Evolutionary conservation across 2,797 vertebrate genomes (phyloP).

Genomic region (Mormyrops boulengeri): DNA sequence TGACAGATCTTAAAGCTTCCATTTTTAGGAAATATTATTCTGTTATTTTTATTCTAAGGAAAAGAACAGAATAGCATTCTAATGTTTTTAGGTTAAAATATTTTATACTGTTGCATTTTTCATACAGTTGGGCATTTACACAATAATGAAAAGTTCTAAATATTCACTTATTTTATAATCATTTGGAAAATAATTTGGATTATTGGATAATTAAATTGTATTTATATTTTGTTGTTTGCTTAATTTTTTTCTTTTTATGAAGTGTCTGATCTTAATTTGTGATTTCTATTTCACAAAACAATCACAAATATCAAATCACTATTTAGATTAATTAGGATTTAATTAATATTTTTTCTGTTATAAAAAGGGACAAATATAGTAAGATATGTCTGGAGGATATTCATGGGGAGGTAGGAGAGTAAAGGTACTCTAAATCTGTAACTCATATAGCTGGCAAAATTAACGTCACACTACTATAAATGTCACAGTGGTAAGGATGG

Average conservation of each 20-base stretch:
- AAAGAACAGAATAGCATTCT: conserved; percentile 69
- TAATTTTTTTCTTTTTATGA: conserved; percentile 40
- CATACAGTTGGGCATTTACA: neutral
- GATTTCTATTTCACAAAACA: neutral
- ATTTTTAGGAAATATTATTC: neutral
- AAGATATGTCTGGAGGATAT: neutral
- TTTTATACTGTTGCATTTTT: conserved; percentile 43
- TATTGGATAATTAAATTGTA: conserved; percentile 51
- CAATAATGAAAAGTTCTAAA: neutral
- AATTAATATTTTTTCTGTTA: neutral
- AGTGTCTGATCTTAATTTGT: neutral
- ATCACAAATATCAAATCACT: neutral
- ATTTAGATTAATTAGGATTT: neutral
- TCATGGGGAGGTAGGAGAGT: conserved; percentile 39
- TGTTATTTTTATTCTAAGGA: conserved; percentile 52
- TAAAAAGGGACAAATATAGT: conserved; percentile 11
- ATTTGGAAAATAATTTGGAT: conserved; percentile 49
- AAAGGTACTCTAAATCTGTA: conserved; percentile 49
- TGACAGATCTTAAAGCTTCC: neutral
- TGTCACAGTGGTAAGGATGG: conserved; percentile 19
- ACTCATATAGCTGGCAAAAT: conserved; percentile 33
- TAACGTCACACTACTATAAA: conserved; percentile 33
- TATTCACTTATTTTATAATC: conserved; percentile 31
- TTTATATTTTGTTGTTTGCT: conserved; percentile 60
- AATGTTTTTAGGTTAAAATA: conserved; percentile 18